These are phyloP conservation scores for Drosophila anomalipes DNA, from an alignment of 2,888 invertebrate species.

Conservation along the genomic window DNA sequence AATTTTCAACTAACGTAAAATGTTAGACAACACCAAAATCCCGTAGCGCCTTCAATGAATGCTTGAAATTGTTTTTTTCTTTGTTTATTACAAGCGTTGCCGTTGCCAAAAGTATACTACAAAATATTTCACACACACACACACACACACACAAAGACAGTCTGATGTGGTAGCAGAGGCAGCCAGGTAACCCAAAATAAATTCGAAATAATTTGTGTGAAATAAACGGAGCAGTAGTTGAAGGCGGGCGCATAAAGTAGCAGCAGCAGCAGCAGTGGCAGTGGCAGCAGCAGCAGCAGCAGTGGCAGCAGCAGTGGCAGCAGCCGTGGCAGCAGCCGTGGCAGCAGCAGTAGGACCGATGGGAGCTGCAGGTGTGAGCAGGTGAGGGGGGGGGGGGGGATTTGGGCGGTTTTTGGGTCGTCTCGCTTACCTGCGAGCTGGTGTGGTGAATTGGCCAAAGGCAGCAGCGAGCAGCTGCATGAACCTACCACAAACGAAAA, in stretches of 20 bases:
- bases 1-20: conserved; percentile 55
- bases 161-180: not conserved
- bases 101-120: conserved; percentile 68
- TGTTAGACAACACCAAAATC: conserved; percentile 46
- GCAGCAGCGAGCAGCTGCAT: conserved; percentile 36
- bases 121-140: conserved; percentile 47
- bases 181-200: conserved; percentile 71
- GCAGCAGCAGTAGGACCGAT: conserved; percentile 6
- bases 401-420: not conserved
- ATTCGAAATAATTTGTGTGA: conserved; percentile 77
- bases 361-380: not conserved
- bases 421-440: conserved; percentile 28
- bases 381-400: not conserved
- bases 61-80: conserved; percentile 69
- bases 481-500: conserved; percentile 51
- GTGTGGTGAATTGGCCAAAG: conserved; percentile 64
- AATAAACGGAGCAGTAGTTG: conserved; percentile 60
- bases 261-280: not conserved
- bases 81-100: conserved; percentile 46
- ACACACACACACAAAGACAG: not conserved
- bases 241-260: not conserved
- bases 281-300: not conserved
- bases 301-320: conserved; percentile 3
- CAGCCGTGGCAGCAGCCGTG: not conserved
- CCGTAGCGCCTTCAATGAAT: conserved; percentile 72